Conservation (phyloP, 2,888 invertebrate genomes). For the Tupiocoris notatus region DNA sequence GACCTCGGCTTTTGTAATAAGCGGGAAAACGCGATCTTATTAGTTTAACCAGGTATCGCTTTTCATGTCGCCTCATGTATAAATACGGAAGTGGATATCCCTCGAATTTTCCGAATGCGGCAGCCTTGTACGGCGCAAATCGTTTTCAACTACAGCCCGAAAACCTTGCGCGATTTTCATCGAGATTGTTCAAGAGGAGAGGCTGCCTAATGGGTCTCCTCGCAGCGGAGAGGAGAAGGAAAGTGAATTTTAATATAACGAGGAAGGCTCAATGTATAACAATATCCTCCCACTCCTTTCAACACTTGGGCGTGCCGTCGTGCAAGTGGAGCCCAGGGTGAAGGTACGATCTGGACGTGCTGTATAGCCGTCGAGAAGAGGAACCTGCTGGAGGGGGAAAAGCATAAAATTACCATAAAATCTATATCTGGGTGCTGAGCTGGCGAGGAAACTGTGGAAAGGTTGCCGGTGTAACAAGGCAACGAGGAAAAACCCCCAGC, state of each 20-base stretch:
- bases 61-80: background rate
- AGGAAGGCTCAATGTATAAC: slow-evolving; percentile 38
- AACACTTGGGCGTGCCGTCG: background rate
- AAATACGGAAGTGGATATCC: background rate
- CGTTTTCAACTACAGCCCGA: background rate
- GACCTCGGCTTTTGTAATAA: too few species aligned
- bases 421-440: slow-evolving; percentile 26
- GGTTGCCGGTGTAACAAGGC: background rate
- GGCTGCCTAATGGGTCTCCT: background rate
- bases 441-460: background rate
- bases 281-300: slow-evolving; percentile 19
- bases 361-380: background rate
- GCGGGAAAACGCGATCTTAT: too few species aligned
- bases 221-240: background rate
- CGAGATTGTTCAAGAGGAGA: background rate
- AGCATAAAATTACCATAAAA: slow-evolving; percentile 45
- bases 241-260: slow-evolving; percentile 35
- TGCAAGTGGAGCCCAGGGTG: too few species aligned
- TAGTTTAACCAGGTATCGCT: too few species aligned
- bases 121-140: background rate
- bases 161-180: background rate
- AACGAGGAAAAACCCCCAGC: slow-evolving; percentile 3
- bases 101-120: background rate
- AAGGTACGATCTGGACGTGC: background rate
- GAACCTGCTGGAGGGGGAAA: slow-evolving; percentile 2